Evolutionary conservation across 2,888 invertebrate genomes (phyloP).

Genomic region (Epistrophe grossulariae): DNA sequence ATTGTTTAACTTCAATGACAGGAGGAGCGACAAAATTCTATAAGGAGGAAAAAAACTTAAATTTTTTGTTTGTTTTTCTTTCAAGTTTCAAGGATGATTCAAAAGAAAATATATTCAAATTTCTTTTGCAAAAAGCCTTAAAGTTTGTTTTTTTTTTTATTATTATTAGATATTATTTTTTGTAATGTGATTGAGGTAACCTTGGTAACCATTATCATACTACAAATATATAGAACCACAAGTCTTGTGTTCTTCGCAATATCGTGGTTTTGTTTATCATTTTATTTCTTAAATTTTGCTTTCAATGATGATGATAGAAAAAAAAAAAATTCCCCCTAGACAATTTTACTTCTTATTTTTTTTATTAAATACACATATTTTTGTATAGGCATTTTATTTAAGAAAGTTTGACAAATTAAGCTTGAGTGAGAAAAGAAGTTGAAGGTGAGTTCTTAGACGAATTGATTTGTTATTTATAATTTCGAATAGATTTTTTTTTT

Average conservation of each 20-base stretch:
- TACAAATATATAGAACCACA: background rate
- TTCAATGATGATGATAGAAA: background rate
- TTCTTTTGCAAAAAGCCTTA: background rate
- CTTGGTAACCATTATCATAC: background rate
- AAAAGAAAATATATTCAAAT: conserved; percentile 15
- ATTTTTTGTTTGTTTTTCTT: background rate
- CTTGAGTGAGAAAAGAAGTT: too few species aligned
- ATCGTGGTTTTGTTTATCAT: background rate
- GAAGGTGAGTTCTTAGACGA: too few species aligned
- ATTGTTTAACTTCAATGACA: background rate
- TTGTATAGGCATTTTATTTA: too few species aligned
- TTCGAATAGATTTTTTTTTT: too few species aligned
- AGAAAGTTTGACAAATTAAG: too few species aligned
- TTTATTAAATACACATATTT: too few species aligned
- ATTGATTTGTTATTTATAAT: too few species aligned
- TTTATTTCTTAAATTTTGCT: background rate
- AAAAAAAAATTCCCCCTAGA: background rate
- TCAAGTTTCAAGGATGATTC: background rate
- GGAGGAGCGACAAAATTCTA: background rate
- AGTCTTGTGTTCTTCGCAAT: background rate
- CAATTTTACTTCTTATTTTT: background rate
- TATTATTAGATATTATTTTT: background rate
- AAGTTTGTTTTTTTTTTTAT: background rate
- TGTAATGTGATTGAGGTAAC: conserved; percentile 7
- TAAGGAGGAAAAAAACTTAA: background rate